These are phyloP conservation scores for Corapipo altera DNA, from an alignment of 2,113 vertebrate genomes.

Conservation along the genomic window DNA sequence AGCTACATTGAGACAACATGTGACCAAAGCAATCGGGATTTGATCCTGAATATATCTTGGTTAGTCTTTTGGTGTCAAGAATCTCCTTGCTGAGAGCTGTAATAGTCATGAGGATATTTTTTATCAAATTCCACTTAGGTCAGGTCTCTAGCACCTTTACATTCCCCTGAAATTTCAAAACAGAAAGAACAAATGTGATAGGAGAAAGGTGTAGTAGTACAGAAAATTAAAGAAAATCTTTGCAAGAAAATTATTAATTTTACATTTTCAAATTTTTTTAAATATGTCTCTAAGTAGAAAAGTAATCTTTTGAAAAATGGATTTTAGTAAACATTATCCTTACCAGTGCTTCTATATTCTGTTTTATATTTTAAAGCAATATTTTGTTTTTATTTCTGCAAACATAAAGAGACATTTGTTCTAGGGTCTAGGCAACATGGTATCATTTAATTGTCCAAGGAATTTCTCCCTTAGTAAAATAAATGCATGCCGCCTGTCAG, in stretches of 20 bases:
- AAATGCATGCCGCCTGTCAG: neutral
- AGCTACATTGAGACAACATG: neutral
- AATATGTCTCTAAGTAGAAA: neutral
- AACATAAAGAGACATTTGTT: neutral
- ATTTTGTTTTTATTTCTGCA: neutral
- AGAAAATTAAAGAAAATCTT: neutral
- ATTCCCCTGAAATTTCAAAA: neutral
- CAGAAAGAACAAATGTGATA: neutral
- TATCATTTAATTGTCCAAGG: neutral
- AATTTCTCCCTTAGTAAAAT: neutral
- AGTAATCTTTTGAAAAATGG: neutral
- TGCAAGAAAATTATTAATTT: neutral
- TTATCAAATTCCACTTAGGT: neutral
- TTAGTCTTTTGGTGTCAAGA: neutral
- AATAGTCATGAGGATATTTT: neutral
- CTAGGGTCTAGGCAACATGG: neutral
- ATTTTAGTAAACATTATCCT: neutral
- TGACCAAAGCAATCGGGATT: neutral
- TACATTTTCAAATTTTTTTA: neutral
- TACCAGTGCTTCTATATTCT: neutral
- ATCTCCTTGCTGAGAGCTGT: neutral
- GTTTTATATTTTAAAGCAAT: neutral
- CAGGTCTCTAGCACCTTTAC: neutral
- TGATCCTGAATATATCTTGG: accelerated
- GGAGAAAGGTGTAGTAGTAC: neutral